These are phyloP conservation scores for Heliconius ethilla DNA, from an alignment of 2,888 invertebrate genomes.

Conservation along the genomic window DNA sequence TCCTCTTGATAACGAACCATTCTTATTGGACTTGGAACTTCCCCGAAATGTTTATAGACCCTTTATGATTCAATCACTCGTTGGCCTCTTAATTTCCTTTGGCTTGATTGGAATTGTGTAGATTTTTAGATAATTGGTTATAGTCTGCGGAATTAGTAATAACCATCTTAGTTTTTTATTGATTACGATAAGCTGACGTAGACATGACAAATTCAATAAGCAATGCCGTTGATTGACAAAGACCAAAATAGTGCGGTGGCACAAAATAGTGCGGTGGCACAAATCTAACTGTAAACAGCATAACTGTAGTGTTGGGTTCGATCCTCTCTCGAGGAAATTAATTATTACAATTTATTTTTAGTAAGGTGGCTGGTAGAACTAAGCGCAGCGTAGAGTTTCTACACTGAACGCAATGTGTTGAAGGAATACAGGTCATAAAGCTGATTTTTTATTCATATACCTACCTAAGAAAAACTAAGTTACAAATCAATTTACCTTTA, in stretches of 20 bases:
- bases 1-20: constrained; percentile 37
- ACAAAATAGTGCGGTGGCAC: no score
- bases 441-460: background rate
- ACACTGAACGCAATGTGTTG: background rate
- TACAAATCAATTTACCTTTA: background rate
- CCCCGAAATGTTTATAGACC: constrained; percentile 35
- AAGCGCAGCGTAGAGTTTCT: background rate
- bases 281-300: no score
- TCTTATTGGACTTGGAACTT: constrained; percentile 37
- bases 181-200: no score
- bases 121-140: background rate
- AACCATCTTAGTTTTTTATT: no score
- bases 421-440: no score
- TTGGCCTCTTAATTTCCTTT: constrained; percentile 27
- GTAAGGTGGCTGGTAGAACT: background rate
- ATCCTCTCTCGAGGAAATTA: no score
- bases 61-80: constrained; percentile 43
- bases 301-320: no score
- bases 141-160: background rate
- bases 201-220: no score
- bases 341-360: no score
- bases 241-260: no score
- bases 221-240: no score
- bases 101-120: constrained; percentile 27
- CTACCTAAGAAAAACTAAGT: background rate